Conservation (phyloP, 2,888 invertebrate species). For the Pachycephus smyrnensis region DNA sequence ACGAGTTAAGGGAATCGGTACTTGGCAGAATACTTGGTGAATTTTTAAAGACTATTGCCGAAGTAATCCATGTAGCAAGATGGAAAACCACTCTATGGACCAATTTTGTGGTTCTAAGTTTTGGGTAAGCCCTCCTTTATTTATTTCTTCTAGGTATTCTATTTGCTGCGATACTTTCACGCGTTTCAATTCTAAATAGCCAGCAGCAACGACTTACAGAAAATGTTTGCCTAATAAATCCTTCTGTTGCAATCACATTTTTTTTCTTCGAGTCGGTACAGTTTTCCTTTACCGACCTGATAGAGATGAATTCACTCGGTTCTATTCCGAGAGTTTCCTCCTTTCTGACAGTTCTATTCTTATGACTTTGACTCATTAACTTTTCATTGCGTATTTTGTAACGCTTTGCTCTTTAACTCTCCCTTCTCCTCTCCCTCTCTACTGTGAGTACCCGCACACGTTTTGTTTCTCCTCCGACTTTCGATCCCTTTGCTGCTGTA, state of each 20-base stretch:
- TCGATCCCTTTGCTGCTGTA: too few species aligned
- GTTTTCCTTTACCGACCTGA: not conserved
- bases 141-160: not conserved
- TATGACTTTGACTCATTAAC: not conserved
- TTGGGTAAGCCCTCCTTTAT: conserved; percentile 75
- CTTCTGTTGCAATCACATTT: not conserved
- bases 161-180: conserved; percentile 11
- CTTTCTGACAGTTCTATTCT: not conserved
- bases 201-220: not conserved
- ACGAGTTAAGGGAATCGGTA: not conserved
- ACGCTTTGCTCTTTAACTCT: not conserved
- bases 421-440: not conserved
- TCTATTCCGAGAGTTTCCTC: too few species aligned
- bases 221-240: not conserved
- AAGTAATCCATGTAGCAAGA: conserved; percentile 55
- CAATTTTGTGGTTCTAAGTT: conserved; percentile 82
- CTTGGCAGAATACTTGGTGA: not conserved
- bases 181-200: not conserved
- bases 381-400: not conserved
- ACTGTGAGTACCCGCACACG: too few species aligned
- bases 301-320: not conserved
- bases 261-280: not conserved
- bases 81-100: conserved; percentile 75
- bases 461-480: too few species aligned
- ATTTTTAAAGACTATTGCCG: not conserved